Conservation (phyloP, 2,888 invertebrate genomes). For the Apamea epomidion region DNA sequence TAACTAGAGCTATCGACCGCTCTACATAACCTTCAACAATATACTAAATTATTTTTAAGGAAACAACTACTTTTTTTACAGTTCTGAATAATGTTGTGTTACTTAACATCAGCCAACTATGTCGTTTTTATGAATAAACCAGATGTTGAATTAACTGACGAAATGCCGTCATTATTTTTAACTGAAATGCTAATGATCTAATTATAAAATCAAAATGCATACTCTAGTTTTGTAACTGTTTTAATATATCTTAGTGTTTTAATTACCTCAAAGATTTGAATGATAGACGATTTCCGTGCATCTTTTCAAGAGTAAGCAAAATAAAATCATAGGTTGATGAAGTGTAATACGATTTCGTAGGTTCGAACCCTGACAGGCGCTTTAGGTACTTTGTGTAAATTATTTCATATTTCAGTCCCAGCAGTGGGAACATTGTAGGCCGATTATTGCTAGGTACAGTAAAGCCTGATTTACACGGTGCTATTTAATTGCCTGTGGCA, state of each 20-base stretch:
- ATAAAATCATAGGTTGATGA: too few species aligned
- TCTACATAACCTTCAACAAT: conserved; percentile 43
- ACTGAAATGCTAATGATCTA: conserved; percentile 31
- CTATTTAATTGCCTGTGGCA: not conserved
- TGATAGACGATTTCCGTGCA: conserved; percentile 26
- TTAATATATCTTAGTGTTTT: conserved; percentile 28
- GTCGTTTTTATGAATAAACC: conserved; percentile 45
- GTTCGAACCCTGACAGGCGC: too few species aligned
- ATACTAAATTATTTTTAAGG: conserved; percentile 47
- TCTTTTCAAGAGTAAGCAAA: not conserved
- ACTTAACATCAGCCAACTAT: conserved; percentile 49
- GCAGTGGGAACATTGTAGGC: not conserved
- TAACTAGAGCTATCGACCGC: conserved; percentile 27
- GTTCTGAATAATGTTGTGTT: conserved; percentile 47
- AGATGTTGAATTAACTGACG: conserved; percentile 51
- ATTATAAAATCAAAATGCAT: conserved; percentile 47
- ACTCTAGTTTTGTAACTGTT: conserved; percentile 40
- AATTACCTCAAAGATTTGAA: conserved; percentile 12
- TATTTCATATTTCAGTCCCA: not conserved
- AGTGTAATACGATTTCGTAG: too few species aligned
- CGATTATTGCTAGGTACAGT: too few species aligned
- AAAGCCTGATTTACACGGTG: not conserved
- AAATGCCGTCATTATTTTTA: conserved; percentile 54
- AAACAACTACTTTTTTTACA: conserved; percentile 46
- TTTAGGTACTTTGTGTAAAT: too few species aligned